Evolutionary conservation across 2,797 vertebrate species (phyloP), one percentile per base, ranked within the genome.

Genomic region (Ctenopoma kingsleyae): DNA sequence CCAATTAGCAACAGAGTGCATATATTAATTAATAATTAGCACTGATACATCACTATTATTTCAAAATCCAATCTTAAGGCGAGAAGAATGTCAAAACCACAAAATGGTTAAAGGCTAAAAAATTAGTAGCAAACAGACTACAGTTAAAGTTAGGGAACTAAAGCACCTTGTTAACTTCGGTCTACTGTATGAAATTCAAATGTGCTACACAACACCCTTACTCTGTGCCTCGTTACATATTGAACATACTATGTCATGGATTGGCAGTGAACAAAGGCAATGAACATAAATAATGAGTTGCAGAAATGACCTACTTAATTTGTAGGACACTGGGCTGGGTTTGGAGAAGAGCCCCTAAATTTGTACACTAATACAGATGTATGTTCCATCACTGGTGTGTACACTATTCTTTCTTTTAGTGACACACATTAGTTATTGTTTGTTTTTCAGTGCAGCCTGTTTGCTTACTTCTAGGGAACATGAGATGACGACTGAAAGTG

Each of bases 401-500:
- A 22, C 56, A 27, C 40, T 35, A 1, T 44, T n/a, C 13, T 44
- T 56, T 10, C 19, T n/a, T 16, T n/a, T 8, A 6, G 30, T 32
- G 30, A 32, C 2, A 32, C 8, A 8, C 30, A 32, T 8, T 32
- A 6, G 8, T 32, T 13, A 40, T 9, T n/a, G 17, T 16, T 35
- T 48, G 41, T 66, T 47, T 54, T 56, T 32, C 23, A 27, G 8
- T 30, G n/a, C 32, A 60, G 17, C 10, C 43, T 44, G 7, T 19
- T 20, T 22, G 36, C 11, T 72, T 43, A n/a, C 50, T 36, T 47
- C 19, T 11, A 44, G 64, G 48, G 19, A 57, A 41, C 50, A 16
- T 8, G 27, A 60, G 40, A 51, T 10, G 67, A 60, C 51, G 53
- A 32, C 52, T 32, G 55, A 68, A 56, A 54, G 67, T 48, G 47